A percentile compares a stretch with the other conserved stretches of the same genome.
phyloP scores from a whole-genome alignment of 35 echinoderm and acorn worm genomes.

The Chiridota heheva region DNA sequence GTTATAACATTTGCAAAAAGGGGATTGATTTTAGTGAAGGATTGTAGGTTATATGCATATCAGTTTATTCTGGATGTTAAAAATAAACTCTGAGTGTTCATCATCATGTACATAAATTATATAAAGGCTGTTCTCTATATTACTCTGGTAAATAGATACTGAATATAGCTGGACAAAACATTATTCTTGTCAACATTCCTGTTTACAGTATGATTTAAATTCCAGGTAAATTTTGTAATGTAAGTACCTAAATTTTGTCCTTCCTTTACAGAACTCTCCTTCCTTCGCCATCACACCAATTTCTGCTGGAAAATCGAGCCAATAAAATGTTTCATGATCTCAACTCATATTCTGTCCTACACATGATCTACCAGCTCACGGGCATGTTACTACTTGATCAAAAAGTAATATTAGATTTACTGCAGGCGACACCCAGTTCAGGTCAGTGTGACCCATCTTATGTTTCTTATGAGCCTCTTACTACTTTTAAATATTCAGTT shows the following conservation, averaged over 20 bases:
- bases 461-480: not conserved
- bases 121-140: too few relatives aligned
- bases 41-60: too few relatives aligned
- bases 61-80: too few relatives aligned
- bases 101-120: too few relatives aligned
- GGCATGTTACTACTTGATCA: constrained; percentile 60
- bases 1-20: too few relatives aligned
- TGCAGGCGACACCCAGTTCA: constrained; percentile 66
- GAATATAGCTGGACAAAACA: too few relatives aligned
- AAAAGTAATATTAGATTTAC: constrained; percentile 64
- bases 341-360: constrained; percentile 69
- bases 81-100: too few relatives aligned
- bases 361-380: constrained; percentile 63
- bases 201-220: not conserved
- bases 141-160: too few relatives aligned
- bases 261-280: constrained; percentile 53
- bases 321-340: constrained; percentile 79
- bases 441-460: not conserved
- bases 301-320: constrained; percentile 44
- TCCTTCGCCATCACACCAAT: constrained; percentile 47
- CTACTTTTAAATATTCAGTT: too few relatives aligned
- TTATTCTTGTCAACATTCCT: too few relatives aligned
- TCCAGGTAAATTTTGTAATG: not conserved
- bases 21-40: too few relatives aligned
- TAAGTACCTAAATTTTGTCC: not conserved